Percentiles rank a stretch among this genome's conserved stretches.
Conservation (phyloP, 2,888 invertebrate genomes). For the Pseudococcus longispinus region DNA sequence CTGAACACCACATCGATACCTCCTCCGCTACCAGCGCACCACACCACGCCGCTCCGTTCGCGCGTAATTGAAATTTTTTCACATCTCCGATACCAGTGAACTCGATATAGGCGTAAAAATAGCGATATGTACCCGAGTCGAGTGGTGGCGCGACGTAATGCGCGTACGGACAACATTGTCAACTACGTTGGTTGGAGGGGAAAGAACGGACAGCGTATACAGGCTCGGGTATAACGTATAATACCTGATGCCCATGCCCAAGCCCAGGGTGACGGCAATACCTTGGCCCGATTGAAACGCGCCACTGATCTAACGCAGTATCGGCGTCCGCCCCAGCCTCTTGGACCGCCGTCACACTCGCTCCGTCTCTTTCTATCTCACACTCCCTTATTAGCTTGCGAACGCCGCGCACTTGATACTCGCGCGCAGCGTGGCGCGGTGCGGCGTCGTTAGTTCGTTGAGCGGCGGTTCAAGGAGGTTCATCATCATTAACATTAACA, state of each 20-base stretch:
- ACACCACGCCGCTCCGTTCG: neutral
- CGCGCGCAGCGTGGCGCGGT: neutral
- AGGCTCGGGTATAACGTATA: slow-evolving; percentile 6
- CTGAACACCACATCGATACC: neutral
- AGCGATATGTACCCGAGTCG: neutral
- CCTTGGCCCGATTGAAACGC: slow-evolving; percentile 57
- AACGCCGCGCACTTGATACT: slow-evolving; percentile 21
- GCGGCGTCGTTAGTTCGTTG: neutral
- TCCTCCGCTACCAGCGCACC: neutral
- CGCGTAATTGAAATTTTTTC: slow-evolving; percentile 18
- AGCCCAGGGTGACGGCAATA: slow-evolving; percentile 56
- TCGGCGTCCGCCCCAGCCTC: slow-evolving; percentile 5
- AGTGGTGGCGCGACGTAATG: neutral
- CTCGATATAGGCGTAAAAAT: slow-evolving; percentile 28
- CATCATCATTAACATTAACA: slow-evolving; percentile 57
- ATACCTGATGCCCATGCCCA: slow-evolving; percentile 51
- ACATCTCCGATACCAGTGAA: neutral
- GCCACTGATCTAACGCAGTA: slow-evolving; percentile 55
- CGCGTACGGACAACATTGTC: neutral
- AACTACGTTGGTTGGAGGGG: neutral
- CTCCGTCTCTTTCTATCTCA: neutral
- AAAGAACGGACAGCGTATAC: neutral
- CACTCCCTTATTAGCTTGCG: neutral
- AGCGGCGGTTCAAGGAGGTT: slow-evolving; percentile 54
- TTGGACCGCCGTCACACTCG: neutral